Percentiles rank a stretch among this genome's conserved stretches.
phyloP scores from a whole-genome alignment of 2,888 invertebrate species.

The Metalampra italica region DNA sequence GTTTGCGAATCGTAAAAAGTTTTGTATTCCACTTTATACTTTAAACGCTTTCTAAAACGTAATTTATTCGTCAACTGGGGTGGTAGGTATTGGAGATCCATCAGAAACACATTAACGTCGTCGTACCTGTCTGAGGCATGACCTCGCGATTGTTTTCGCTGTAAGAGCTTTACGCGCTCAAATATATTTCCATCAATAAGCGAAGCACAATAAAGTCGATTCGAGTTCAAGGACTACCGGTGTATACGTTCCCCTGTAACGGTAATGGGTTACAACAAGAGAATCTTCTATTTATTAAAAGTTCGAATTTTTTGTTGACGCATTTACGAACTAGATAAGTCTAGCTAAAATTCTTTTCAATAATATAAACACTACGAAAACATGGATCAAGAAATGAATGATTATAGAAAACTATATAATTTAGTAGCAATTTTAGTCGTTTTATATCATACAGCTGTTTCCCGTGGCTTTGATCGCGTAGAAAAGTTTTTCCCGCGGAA shows the following conservation, averaged over 20 bases:
- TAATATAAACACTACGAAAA: no score
- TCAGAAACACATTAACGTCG: conserved; percentile 74
- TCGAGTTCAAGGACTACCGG: conserved; percentile 6
- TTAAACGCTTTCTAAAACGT: conserved; percentile 26
- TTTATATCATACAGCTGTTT: no score
- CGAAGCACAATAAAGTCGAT: neutral
- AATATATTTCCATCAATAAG: conserved; percentile 12
- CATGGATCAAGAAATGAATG: no score
- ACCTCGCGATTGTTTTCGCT: conserved; percentile 48
- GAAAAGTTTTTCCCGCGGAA: no score
- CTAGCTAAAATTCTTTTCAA: no score
- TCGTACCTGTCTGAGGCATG: conserved; percentile 31
- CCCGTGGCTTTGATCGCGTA: no score
- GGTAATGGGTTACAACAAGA: neutral
- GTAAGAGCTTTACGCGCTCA: conserved; percentile 23
- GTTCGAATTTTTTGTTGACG: no score
- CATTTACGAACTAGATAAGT: no score
- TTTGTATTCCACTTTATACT: neutral
- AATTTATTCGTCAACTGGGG: conserved; percentile 57
- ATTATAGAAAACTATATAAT: no score
- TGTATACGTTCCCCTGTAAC: neutral
- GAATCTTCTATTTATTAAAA: no score
- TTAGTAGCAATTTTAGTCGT: no score
- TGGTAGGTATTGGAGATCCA: conserved; percentile 61
- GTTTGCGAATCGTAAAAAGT: conserved; percentile 2